These are phyloP conservation scores for Pituophis catenifer DNA, from an alignment of 2,113 vertebrate genomes.

Conservation along the genomic window DNA sequence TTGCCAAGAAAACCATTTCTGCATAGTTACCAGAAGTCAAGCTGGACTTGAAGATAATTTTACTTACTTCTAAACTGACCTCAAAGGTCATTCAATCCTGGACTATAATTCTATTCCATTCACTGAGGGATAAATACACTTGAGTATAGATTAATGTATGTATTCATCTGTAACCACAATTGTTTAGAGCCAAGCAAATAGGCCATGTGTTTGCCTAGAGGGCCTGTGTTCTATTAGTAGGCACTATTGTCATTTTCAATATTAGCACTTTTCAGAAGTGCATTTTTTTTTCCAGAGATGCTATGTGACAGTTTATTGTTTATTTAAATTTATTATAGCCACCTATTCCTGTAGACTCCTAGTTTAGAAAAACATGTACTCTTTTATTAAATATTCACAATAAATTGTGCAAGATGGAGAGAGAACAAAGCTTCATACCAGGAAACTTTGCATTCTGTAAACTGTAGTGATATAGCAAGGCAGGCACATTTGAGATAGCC, in stretches of 20 bases:
- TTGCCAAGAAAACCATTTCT: neutral
- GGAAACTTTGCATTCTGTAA: neutral
- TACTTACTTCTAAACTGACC: neutral
- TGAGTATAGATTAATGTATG: neutral
- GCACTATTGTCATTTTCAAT: slow-evolving; percentile 5
- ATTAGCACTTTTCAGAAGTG: neutral
- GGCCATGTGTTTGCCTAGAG: neutral
- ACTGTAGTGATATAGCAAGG: neutral
- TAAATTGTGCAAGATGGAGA: neutral
- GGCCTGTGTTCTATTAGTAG: slow-evolving; percentile 5
- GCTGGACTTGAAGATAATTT: neutral
- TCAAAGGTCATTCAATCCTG: neutral
- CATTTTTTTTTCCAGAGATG: slow-evolving; percentile 18
- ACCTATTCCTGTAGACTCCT: neutral
- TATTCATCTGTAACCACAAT: neutral
- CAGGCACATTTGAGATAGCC: neutral
- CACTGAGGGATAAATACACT: neutral
- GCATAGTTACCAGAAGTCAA: neutral
- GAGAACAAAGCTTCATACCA: neutral
- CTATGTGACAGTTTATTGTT: neutral
- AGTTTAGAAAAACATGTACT: neutral
- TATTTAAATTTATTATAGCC: neutral
- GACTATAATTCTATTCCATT: neutral
- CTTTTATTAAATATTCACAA: neutral
- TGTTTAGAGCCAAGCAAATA: slow-evolving; percentile 19